Evolutionary conservation across 2,888 invertebrate genomes (phyloP), one percentile per base, ranked within the genome.

Genomic region (Acleris sparsana): DNA sequence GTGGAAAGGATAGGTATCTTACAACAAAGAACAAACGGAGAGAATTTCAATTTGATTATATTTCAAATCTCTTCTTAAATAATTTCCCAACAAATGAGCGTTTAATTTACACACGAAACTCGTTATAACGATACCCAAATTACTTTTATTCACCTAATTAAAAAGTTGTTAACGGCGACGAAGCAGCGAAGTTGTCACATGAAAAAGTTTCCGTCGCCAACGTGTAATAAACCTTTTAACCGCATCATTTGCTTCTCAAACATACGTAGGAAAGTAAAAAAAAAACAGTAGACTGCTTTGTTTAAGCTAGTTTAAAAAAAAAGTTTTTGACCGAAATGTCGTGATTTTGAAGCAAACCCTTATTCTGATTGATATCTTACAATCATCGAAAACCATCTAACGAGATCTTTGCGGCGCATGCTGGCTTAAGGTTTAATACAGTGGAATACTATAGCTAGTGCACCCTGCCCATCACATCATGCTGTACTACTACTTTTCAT

Each of bases 101-200:
- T 18, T 56, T 44, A 60, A 65, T 60, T 49, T 57, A 53, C 39
- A 22, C 22, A 46, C 20, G 18, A 56, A 56, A 55, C 59, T 52
- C 53, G 29, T 52, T 43, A 1, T n/a, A 61, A 65, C 56, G 61
- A 51, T 20, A 53, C 57, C 29, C 13, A 53, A 66, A 66, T 66
- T 62, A 62, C 66, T 62, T 66, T 62, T 53, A 62, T 57, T 48
- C 62, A 51, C 46, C 52, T 62, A 57, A 66, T 62, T 62, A 66
- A 61, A 66, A 66, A 66, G 57, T 61, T 57, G 61, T 44, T 39
- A 60, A 52, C 33, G 56, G 25, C 43, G 44, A 46, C 51, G 52
- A 57, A 65, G 60, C 51, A 17, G 56, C 3, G 43, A 61, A 66
- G 66, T 65, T 65, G 59, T 43, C 56, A 18, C 22, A 48, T 62